Base-by-base conservation (phyloP, 1,140 invertebrate genomes). In the Papilio glaucus region DNA sequence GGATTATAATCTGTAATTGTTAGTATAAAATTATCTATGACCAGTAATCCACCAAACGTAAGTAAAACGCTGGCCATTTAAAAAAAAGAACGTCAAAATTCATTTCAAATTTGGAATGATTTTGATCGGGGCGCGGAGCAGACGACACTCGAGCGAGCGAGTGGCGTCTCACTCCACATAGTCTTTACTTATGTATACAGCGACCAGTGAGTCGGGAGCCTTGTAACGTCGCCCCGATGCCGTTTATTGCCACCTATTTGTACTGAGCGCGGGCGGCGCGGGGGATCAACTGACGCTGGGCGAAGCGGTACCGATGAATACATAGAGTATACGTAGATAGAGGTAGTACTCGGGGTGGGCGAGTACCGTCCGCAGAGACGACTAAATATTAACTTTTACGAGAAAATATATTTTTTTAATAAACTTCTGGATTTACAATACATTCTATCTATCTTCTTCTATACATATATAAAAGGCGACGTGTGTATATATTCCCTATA, bases 101-200 rank as follows among this genome's bases (percentile, higher is more conserved):
- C 83, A 87, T 85, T 86, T 90, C 79, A 79, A 87, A 87, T 82
- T 87, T 85, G 76, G 85, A 90, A 87, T 82, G 81, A 84, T 91
- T 89, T 85, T 86, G 87, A 91, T 90, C 88, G 86, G 83, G 84
- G 88, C 87, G 84, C 86, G 79, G 84, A 77, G 87, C 89, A 89
- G 88, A 91, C 89, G 88, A 91, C 89, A 91, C 89, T 91, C 89
- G 82, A 88, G 80, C 81, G 77, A 82, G 75, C 79, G 82, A 88
- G 86, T 84, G 83, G 77, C 85, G 83, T 90, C 78, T 79, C 79
- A 79, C 74, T 82, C 72, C 77, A 85, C 73, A 85, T 82, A 85
- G 85, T 87, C 86, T 86, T 88, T 90, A 88, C 82, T 87, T 89
- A 88, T 84, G 83, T 86, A 80, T 80, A 85, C 74, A 29, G 37